Evolutionary conservation across 2,113 vertebrate species (phyloP).

Genomic region (Bufo gargarizans): DNA sequence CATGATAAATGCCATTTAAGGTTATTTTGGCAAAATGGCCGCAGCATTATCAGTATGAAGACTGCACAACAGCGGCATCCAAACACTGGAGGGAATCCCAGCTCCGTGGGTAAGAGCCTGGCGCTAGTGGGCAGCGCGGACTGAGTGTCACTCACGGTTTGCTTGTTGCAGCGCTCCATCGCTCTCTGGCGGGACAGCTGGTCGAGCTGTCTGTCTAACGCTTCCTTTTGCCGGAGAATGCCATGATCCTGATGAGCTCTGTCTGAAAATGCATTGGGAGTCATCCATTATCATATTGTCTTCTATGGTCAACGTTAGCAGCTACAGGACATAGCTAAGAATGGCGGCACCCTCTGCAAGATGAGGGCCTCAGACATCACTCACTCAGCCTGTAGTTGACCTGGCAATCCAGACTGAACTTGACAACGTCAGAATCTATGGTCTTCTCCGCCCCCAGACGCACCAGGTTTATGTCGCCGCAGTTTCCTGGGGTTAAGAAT

Average conservation of each 20-base stretch:
- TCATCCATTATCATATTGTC: background rate
- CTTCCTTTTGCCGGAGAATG: constrained; percentile 66
- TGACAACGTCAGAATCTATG: constrained; percentile 76
- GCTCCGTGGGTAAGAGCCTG: no score
- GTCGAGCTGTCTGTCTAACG: constrained; percentile 76
- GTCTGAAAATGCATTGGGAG: background rate
- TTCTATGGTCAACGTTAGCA: no score
- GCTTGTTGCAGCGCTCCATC: constrained; percentile 67
- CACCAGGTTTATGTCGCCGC: constrained; percentile 86
- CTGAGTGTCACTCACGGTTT: constrained; percentile 54
- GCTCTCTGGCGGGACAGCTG: constrained; percentile 75
- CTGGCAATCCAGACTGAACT: constrained; percentile 83
- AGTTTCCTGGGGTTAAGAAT: constrained; percentile 75
- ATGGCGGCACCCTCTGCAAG: background rate
- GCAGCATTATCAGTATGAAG: no score
- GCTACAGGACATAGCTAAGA: no score
- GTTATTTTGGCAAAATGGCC: no score
- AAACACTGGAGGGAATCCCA: no score
- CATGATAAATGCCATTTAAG: no score
- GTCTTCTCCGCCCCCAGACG: constrained; percentile 79
- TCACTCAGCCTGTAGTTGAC: constrained; percentile 79
- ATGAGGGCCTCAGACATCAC: constrained; percentile 59
- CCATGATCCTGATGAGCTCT: constrained; percentile 69
- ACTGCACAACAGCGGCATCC: no score
- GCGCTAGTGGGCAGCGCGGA: background rate